Base-by-base conservation (phyloP, 1,140 invertebrate genomes). In the Drosophila setifemur region DNA sequence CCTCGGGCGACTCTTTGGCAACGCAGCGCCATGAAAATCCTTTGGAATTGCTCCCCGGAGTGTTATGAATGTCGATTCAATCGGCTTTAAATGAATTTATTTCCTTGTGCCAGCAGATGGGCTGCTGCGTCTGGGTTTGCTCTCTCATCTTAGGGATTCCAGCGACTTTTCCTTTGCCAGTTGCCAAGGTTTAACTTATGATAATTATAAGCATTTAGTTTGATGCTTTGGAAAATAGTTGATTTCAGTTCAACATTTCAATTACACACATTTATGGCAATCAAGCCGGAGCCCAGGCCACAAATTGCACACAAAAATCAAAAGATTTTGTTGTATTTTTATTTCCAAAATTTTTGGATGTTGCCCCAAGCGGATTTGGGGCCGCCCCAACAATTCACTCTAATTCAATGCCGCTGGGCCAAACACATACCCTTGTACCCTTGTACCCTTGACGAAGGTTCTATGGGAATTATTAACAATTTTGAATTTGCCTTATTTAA, bases 41-140 rank as follows among this genome's bases (percentile, higher is more conserved):
- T 89, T 88, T 89, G 70, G 72, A 87, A 89, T 89, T 87, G 87
- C 87, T 89, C 87, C 87, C 87, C 75, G 72, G 87, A 89, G 87
- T 89, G 87, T 83, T 89, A 89, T 89, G 87, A 89, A 82, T 89
- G 87, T 89, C 87, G 78, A 73, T 79, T 73, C 87, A 89, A 89
- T 89, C 87, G 78, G 87, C 78, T 76, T 79, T 82, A 89, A 89
- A 87, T 87, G 74, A 89, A 89, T 89, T 89, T 89, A 89, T 89
- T 76, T 78, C 72, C 72, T 49, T 81, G 57, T 57, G 60, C 37
- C 45, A 39, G 12, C 31, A 47, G 49, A 25, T 31, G 53, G 64
- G 16, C 37, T 26, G 26, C 25, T 19, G 16, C 25, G 19, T 11
- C n/a, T 31, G 29, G n/a, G 14, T 14, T 18, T 8, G 11, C 16